Evolutionary conservation across 2,797 vertebrate genomes (phyloP), one percentile per base, ranked within the genome.

Genomic region (Borostomias antarcticus): DNA sequence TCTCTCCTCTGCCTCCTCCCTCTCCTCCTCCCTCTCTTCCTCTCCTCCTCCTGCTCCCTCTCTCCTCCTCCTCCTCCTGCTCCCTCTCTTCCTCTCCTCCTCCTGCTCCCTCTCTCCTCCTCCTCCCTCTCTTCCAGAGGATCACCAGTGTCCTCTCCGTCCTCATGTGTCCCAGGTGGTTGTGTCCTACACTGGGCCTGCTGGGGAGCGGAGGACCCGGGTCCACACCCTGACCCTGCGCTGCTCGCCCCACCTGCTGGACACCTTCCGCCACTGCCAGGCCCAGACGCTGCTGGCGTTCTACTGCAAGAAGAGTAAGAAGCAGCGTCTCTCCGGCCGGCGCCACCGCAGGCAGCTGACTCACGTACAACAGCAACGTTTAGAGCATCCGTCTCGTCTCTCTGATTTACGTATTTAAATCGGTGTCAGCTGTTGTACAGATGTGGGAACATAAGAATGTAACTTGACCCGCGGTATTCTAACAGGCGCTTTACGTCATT

Each of bases 281-380:
- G 91, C 91, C 2, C 91, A 93, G 75, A 91, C 91, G 0, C 80
- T 94, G 0, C 91, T 93, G 48, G 72, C 88, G 25, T 93, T 92
- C 76, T 93, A 92, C 84, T 91, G 91, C 88, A 93, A 93, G 73
- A 92, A 91, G 70, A 87, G 93, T 92, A 80, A 72, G 58, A 25
- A 23, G 10, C 3, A 7, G 15, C 13, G 7, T 21, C 23, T 9
- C 43, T n/a, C 5, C 13, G 51, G 15, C 51, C 29, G 43, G 15
- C 15, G 10, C 11, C 33, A 5, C 45, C 7, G 7, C 11, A n/a
- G 5, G 10, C 15, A 17, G 9, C n/a, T 58, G 10, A 11, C 28
- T 25, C 43, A 43, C 15, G 33, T 45, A n/a, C n/a, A 1, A 60
- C 1, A 26, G 2, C 11, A 19, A 5, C 17, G 32, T 32, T 21